Conservation (phyloP, 2,113 vertebrate species). For the Aviceda subcristata region DNA sequence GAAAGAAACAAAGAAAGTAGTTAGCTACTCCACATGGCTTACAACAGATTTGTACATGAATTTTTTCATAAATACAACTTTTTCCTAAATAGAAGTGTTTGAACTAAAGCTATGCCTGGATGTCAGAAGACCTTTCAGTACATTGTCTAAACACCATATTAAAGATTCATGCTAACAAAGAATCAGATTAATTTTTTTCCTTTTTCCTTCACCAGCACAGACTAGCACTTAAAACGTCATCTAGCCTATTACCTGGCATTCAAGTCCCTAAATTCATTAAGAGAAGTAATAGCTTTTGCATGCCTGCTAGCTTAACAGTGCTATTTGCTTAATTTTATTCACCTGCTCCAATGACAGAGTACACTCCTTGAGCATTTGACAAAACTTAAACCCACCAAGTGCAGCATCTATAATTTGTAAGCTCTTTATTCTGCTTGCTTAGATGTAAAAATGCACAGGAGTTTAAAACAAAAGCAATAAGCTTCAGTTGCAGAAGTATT, state of each 20-base stretch:
- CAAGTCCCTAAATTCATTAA: background rate
- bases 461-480: background rate
- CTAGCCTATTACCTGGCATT: background rate
- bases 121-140: background rate
- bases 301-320: background rate
- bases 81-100: background rate
- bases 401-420: background rate
- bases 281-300: background rate
- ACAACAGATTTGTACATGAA: background rate
- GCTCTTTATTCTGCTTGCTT: background rate
- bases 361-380: background rate
- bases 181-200: background rate
- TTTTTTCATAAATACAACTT: background rate
- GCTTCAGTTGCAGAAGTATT: background rate
- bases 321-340: background rate
- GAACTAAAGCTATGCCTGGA: background rate
- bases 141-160: background rate
- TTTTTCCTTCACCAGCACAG: background rate
- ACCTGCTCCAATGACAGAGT: background rate
- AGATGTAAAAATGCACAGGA: background rate
- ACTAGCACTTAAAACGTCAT: background rate
- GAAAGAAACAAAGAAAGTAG: constrained; percentile 20
- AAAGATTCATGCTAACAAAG: background rate
- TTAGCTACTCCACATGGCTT: constrained; percentile 13
- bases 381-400: background rate